Evolutionary conservation across 2,797 vertebrate species (phyloP).

Genomic region (Mionectes olivaceus): DNA sequence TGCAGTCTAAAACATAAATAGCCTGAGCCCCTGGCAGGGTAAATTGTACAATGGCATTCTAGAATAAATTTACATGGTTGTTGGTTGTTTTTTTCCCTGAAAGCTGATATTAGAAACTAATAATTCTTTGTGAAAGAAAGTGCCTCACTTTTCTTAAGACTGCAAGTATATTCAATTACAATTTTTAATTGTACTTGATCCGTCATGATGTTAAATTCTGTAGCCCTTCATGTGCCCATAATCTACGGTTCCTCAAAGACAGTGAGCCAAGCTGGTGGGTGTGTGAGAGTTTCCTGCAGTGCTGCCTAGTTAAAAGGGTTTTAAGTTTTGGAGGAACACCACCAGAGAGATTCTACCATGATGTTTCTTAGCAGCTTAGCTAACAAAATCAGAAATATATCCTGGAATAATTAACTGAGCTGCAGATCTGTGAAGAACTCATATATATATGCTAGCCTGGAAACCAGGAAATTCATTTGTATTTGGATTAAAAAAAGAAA

Average conservation of each 20-base stretch:
- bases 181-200: background rate
- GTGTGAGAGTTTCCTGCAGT: background rate
- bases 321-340: background rate
- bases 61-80: background rate
- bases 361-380: background rate
- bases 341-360: background rate
- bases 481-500: background rate
- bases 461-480: background rate
- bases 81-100: background rate
- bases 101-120: background rate
- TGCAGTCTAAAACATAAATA: conserved; percentile 67
- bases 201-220: background rate
- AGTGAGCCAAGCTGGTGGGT: background rate
- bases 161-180: background rate
- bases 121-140: background rate
- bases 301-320: background rate
- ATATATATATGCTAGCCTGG: background rate
- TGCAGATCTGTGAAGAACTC: background rate
- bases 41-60: conserved; percentile 4
- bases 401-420: background rate
- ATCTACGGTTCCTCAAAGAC: background rate
- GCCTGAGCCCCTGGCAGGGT: conserved; percentile 18
- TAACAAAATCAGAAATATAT: background rate
- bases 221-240: background rate
- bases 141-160: background rate